phyloP scores from a whole-genome alignment of 2,797 vertebrate genomes.

The Erpetoichthys calabaricus region DNA sequence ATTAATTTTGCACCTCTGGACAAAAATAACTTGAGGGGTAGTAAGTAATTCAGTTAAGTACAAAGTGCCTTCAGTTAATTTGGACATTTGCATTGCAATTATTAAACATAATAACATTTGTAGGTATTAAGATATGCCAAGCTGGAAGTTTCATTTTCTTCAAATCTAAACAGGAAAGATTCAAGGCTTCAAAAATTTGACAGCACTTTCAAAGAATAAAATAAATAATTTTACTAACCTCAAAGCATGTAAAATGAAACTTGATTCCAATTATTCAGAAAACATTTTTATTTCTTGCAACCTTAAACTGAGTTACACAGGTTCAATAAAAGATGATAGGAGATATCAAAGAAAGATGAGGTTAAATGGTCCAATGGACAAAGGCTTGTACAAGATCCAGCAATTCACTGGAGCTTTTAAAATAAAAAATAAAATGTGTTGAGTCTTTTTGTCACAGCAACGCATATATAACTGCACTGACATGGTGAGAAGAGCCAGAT shows the following conservation, averaged over 20 bases:
- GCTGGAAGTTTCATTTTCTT: not conserved
- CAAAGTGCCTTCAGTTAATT: conserved; percentile 9
- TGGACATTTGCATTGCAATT: not conserved
- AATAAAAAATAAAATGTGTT: too few species aligned
- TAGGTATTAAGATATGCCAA: not conserved
- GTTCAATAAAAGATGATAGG: too few species aligned
- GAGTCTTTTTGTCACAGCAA: too few species aligned
- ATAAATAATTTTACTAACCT: not conserved
- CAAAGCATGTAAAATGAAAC: not conserved
- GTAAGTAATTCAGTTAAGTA: conserved; percentile 55
- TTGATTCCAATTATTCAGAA: too few species aligned
- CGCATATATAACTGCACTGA: too few species aligned
- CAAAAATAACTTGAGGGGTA: conserved; percentile 38
- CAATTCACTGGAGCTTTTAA: too few species aligned
- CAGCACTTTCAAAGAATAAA: not conserved
- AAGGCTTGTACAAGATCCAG: too few species aligned
- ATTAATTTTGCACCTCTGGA: conserved; percentile 49
- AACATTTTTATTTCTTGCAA: too few species aligned
- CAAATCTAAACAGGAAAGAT: not conserved
- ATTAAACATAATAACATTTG: conserved; percentile 2
- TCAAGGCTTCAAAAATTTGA: not conserved
- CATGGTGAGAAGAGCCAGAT: too few species aligned
- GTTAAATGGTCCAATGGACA: too few species aligned
- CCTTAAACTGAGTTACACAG: too few species aligned
- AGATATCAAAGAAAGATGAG: too few species aligned